These are phyloP conservation scores for Oxyscelio sp. DNA, from an alignment of 2,888 invertebrate genomes.

Conservation along the genomic window DNA sequence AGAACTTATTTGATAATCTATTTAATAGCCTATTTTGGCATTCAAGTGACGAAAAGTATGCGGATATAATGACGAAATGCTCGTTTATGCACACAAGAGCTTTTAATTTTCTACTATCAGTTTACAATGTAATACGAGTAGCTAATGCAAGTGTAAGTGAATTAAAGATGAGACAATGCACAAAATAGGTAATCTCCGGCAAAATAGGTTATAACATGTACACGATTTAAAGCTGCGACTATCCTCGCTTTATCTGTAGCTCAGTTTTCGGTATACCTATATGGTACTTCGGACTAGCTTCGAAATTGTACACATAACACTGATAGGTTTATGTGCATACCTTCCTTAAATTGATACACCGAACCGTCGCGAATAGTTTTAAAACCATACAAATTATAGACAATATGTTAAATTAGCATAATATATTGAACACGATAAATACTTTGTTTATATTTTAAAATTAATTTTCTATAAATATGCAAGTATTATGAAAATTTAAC, in stretches of 20 bases:
- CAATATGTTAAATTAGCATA: too few relatives aligned
- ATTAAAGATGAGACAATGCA: slow-evolving; percentile 22
- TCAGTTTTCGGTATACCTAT: slow-evolving; percentile 7
- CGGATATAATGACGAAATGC: too few relatives aligned
- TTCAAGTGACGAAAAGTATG: too few relatives aligned
- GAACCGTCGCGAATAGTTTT: neutral
- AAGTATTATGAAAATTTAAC: too few relatives aligned
- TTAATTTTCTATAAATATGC: neutral
- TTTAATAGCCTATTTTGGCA: too few relatives aligned
- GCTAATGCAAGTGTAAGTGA: slow-evolving; percentile 13
- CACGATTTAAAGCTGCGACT: slow-evolving; percentile 15
- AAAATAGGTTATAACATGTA: slow-evolving; percentile 13
- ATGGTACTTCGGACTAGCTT: neutral
- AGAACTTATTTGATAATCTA: too few relatives aligned
- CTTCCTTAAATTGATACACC: neutral
- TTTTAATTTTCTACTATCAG: too few relatives aligned
- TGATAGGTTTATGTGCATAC: neutral
- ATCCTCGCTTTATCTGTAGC: slow-evolving; percentile 6
- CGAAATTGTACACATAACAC: neutral
- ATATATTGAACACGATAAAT: too few relatives aligned
- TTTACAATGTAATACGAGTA: too few relatives aligned
- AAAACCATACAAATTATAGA: neutral
- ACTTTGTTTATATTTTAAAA: too few relatives aligned
- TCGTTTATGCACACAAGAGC: too few relatives aligned
- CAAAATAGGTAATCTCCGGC: slow-evolving; percentile 22